Conservation (phyloP, 2,113 vertebrate genomes). For the Centrocercus urophasianus region DNA sequence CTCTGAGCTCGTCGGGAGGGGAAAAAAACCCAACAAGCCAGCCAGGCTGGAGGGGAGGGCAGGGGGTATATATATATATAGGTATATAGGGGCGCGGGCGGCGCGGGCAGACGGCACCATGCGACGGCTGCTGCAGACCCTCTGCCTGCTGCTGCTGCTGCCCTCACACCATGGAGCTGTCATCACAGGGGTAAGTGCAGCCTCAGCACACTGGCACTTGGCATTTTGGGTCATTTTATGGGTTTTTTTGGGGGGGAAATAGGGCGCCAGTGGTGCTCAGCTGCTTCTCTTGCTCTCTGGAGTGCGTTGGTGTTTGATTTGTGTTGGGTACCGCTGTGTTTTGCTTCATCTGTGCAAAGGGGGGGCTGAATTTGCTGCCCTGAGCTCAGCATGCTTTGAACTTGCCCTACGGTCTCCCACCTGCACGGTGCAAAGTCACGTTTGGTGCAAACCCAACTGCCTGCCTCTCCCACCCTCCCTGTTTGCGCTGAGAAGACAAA, state of each 20-base stretch:
- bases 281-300: background rate
- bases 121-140: conserved; percentile 3
- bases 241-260: too few relatives aligned
- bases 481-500: background rate
- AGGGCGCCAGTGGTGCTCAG: background rate
- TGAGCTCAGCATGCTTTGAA: background rate
- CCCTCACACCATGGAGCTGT: conserved; percentile 43
- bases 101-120: background rate
- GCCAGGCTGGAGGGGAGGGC: background rate
- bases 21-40: background rate
- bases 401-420: background rate
- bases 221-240: background rate
- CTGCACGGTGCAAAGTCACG: background rate
- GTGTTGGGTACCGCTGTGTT: background rate
- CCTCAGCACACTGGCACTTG: too few relatives aligned
- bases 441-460: background rate
- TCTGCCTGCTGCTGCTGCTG: conserved; percentile 60
- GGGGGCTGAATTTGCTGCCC: background rate
- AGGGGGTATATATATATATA: conserved; percentile 74
- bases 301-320: background rate
- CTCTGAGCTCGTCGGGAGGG: conserved; percentile 46
- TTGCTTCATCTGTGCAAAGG: background rate
- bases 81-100: conserved; percentile 54
- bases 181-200: conserved; percentile 75
- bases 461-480: too few relatives aligned